Conservation (phyloP, 1,140 invertebrate genomes). For the Nylanderia fulva region DNA sequence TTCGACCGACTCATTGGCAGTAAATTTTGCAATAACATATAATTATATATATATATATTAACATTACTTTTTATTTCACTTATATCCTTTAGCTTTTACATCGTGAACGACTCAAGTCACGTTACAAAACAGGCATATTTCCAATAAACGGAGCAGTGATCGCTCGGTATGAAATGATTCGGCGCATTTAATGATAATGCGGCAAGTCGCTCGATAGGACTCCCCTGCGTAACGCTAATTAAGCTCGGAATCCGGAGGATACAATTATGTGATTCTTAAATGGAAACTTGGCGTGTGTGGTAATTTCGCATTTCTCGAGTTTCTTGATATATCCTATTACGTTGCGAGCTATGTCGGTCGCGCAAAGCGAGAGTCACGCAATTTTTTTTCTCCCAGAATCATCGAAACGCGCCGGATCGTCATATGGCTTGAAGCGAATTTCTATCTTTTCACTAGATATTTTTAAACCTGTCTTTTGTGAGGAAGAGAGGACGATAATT, state of each 20-base stretch:
- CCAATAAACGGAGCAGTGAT: too few species aligned
- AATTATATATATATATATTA: too few species aligned
- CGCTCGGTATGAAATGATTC: conserved; percentile 21
- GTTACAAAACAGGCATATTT: conserved; percentile 8
- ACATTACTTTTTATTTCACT: not conserved
- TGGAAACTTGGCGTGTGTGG: conserved; percentile 48
- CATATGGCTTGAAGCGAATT: not conserved
- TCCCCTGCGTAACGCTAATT: conserved; percentile 40
- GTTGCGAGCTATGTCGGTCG: conserved; percentile 46
- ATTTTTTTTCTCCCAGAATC: conserved; percentile 24
- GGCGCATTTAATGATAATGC: conserved; percentile 42
- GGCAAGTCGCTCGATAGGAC: conserved; percentile 19
- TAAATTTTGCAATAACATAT: too few species aligned
- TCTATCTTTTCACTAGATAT: conserved; percentile 1
- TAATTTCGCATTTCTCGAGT: conserved; percentile 41
- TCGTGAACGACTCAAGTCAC: not conserved
- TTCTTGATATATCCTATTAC: conserved; percentile 53
- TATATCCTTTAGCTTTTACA: not conserved
- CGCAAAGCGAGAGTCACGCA: conserved; percentile 49
- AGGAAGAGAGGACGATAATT: not conserved
- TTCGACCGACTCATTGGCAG: not conserved
- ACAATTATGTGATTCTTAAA: conserved; percentile 56
- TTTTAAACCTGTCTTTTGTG: not conserved
- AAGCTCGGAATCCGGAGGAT: conserved; percentile 13
- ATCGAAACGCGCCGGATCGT: conserved; percentile 2